phyloP scores from a whole-genome alignment of 2,113 vertebrate genomes.

The Rhinolophus sinicus region DNA sequence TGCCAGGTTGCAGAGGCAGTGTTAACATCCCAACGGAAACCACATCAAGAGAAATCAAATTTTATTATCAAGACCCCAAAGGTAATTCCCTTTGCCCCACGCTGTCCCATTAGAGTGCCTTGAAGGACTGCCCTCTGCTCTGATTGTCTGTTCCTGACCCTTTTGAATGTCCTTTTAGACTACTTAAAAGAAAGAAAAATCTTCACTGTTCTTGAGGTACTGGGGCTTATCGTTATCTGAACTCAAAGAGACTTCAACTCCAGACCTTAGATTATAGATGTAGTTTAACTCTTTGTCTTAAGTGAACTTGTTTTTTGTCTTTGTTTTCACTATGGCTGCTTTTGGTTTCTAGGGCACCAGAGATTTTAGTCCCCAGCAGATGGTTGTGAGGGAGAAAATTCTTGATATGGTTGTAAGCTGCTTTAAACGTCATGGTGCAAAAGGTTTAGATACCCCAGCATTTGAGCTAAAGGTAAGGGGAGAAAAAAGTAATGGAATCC shows the following conservation, averaged over 20 bases:
- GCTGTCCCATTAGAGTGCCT: background rate
- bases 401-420: slow-evolving; percentile 89
- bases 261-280: background rate
- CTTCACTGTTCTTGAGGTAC: background rate
- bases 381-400: slow-evolving; percentile 93
- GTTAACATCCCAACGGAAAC: slow-evolving; percentile 77
- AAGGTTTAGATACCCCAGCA: slow-evolving; percentile 95
- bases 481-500: background rate
- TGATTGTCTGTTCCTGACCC: slow-evolving; percentile 7
- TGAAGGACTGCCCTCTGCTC: background rate
- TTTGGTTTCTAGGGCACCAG: slow-evolving; percentile 91
- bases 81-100: slow-evolving; percentile 82
- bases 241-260: slow-evolving; percentile 11
- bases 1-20: slow-evolving; percentile 74
- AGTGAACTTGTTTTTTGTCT: background rate
- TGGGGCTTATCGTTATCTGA: slow-evolving; percentile 44
- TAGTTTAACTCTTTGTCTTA: slow-evolving; percentile 42
- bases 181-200: background rate
- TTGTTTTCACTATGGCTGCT: slow-evolving; percentile 18
- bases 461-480: slow-evolving; percentile 93
- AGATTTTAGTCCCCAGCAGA: slow-evolving; percentile 93
- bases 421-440: slow-evolving; percentile 97
- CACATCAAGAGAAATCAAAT: slow-evolving; percentile 86
- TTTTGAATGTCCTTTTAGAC: background rate
- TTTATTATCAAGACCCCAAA: slow-evolving; percentile 93